Conservation (phyloP, 2,113 vertebrate species). For the Geothlypis trichas region DNA sequence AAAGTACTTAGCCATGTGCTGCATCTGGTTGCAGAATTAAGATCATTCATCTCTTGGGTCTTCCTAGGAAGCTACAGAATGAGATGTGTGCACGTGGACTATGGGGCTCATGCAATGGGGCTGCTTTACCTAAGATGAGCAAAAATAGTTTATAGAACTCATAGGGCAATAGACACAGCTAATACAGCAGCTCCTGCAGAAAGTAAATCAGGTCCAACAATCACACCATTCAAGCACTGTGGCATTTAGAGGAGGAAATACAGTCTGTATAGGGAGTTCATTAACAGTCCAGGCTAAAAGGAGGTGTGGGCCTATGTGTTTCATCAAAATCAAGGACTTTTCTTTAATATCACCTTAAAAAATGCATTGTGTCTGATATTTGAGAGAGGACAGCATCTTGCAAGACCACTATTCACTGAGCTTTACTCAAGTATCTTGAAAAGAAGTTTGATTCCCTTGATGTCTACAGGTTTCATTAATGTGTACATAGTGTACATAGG, state of each 20-base stretch:
- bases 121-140: neutral
- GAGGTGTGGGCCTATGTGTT: neutral
- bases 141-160: neutral
- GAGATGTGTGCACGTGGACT: neutral
- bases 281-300: neutral
- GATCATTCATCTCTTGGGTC: neutral
- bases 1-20: constrained; percentile 7
- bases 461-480: neutral
- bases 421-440: neutral
- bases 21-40: constrained; percentile 10
- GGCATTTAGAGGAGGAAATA: neutral
- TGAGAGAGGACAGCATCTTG: neutral
- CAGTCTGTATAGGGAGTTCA: neutral
- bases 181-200: neutral
- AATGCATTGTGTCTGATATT: neutral
- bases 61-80: neutral
- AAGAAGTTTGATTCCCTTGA: neutral
- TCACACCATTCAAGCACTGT: neutral
- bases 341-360: neutral
- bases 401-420: neutral
- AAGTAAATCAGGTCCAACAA: neutral
- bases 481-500: fast-evolving
- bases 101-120: neutral
- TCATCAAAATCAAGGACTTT: neutral
- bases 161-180: neutral